Conservation (phyloP, 2,113 vertebrate species). For the Rhineura floridana region DNA sequence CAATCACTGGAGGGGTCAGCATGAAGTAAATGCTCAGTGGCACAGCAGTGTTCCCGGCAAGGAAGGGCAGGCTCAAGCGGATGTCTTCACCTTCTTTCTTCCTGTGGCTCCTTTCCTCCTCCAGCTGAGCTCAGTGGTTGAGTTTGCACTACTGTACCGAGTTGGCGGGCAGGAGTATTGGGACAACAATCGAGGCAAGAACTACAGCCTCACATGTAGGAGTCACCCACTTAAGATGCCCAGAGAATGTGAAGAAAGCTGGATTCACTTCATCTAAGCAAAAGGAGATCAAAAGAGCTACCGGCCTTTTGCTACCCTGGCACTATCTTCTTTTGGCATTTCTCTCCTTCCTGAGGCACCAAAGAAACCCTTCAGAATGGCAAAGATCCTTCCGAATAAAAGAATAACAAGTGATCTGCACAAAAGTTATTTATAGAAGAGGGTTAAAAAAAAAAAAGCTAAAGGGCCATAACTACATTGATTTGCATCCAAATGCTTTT, state of each 20-base stretch:
- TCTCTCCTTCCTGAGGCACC: conserved; percentile 36
- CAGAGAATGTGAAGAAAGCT: conserved; percentile 90
- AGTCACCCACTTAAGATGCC: conserved; percentile 86
- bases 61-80: conserved; percentile 59
- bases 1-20: conserved; percentile 84
- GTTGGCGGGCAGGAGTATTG: conserved; percentile 82
- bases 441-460: conserved; percentile 29
- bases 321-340: conserved; percentile 4
- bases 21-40: conserved; percentile 82
- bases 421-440: conserved; percentile 22
- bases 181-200: conserved; percentile 89
- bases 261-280: conserved; percentile 91
- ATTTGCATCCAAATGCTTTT: conserved; percentile 1
- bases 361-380: conserved; percentile 21
- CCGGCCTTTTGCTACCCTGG: rapidly evolving
- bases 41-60: conserved; percentile 51
- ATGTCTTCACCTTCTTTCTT: conserved; percentile 88
- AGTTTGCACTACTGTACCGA: conserved; percentile 87
- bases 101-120: conserved; percentile 88
- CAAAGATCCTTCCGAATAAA: conserved; percentile 10
- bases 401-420: neutral
- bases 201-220: conserved; percentile 89
- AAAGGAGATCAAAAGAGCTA: neutral
- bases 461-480: conserved; percentile 41
- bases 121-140: conserved; percentile 81